Evolutionary conservation across 2,888 invertebrate genomes (phyloP).

Genomic region (Suillia variegata): DNA sequence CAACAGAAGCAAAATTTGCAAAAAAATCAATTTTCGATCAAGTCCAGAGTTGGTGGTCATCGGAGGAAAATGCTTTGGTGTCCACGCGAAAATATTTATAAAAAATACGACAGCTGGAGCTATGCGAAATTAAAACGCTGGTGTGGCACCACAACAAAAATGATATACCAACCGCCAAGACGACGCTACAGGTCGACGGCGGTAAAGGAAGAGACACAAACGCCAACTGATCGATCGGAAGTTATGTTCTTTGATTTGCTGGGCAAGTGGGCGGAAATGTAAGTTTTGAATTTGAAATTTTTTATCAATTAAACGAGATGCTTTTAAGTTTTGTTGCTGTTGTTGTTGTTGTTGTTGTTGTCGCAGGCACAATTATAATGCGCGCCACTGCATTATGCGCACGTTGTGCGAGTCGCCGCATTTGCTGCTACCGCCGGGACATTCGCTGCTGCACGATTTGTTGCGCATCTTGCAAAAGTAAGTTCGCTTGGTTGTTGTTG

Average conservation of each 20-base stretch:
- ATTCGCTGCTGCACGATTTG: constrained; percentile 71
- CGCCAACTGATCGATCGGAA: constrained; percentile 16
- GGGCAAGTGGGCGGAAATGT: constrained; percentile 34
- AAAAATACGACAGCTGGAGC: neutral
- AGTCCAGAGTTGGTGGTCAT: no score
- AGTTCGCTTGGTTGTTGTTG: constrained; percentile 50
- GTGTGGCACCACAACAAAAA: neutral
- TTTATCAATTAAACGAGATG: no score
- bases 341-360: no score
- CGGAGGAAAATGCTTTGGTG: neutral
- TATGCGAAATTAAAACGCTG: neutral
- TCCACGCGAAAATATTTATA: constrained; percentile 8
- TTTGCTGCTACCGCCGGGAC: constrained; percentile 66
- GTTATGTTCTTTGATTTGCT: constrained; percentile 34
- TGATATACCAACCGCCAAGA: neutral
- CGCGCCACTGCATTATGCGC: constrained; percentile 66
- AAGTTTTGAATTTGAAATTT: no score
- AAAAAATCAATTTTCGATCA: no score
- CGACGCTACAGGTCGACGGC: neutral
- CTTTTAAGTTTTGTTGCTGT: no score
- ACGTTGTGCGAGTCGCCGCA: constrained; percentile 72
- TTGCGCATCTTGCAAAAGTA: constrained; percentile 70
- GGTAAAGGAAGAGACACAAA: neutral
- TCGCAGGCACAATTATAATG: constrained; percentile 45
- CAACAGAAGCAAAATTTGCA: neutral